Conservation (phyloP, 2,888 invertebrate genomes). For the Acleris emargana region DNA sequence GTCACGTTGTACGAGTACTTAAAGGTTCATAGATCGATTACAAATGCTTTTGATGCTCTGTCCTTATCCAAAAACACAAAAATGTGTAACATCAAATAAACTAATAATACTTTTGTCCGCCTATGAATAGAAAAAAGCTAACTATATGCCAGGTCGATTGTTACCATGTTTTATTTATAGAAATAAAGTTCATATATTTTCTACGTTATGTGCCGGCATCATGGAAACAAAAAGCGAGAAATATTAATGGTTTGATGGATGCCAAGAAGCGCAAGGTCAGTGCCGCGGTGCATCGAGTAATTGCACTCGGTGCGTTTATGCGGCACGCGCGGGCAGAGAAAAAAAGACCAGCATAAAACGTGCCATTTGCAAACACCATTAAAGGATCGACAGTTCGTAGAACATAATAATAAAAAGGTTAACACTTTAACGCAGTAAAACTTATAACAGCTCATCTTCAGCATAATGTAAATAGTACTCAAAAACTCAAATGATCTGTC, state of each 20-base stretch:
- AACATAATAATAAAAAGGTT: too few species aligned
- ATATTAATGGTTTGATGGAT: slow-evolving; percentile 13
- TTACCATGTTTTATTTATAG: slow-evolving; percentile 48
- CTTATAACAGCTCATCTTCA: not conserved
- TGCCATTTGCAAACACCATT: not conserved
- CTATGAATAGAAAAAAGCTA: slow-evolving; percentile 8
- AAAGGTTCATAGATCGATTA: slow-evolving; percentile 3
- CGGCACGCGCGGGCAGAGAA: slow-evolving; percentile 47
- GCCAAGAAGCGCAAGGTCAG: slow-evolving; percentile 49
- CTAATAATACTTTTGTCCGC: not conserved
- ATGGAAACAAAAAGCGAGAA: slow-evolving; percentile 17
- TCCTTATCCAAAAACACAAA: not conserved
- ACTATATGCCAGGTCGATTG: slow-evolving; percentile 26
- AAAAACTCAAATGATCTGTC: too few species aligned
- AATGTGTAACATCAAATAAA: too few species aligned
- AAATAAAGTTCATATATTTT: slow-evolving; percentile 43
- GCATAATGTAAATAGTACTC: not conserved
- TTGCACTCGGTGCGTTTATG: slow-evolving; percentile 44
- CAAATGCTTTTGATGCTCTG: not conserved
- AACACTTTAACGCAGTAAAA: not conserved
- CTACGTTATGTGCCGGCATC: not conserved
- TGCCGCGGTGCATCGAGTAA: slow-evolving; percentile 50
- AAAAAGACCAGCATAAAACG: not conserved
- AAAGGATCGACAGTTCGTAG: too few species aligned
- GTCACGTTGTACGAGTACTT: slow-evolving; percentile 31